Evolutionary conservation across 2,888 invertebrate genomes (phyloP).

Genomic region (Elysia crispata): DNA sequence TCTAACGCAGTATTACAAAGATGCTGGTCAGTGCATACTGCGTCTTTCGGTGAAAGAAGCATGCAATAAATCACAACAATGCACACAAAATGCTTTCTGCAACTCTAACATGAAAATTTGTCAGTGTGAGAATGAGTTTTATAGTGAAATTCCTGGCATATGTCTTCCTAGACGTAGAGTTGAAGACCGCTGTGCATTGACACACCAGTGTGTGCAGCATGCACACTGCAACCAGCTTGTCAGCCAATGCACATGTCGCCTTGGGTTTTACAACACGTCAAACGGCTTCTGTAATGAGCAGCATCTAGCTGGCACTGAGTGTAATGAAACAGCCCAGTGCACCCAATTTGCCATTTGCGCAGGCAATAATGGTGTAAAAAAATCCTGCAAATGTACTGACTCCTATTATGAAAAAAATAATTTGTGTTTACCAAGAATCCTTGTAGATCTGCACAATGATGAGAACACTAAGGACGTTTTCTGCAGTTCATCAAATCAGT

Average conservation of each 20-base stretch:
- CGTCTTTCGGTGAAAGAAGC: constrained; percentile 19
- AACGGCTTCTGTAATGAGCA: constrained; percentile 38
- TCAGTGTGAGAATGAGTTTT: constrained; percentile 7
- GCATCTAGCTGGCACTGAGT: constrained; percentile 27
- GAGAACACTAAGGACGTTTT: not conserved
- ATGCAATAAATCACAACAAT: constrained; percentile 32
- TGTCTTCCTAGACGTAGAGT: no score
- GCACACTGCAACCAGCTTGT: constrained; percentile 19
- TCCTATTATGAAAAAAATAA: constrained; percentile 23
- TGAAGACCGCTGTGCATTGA: no score
- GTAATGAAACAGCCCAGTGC: constrained; percentile 45
- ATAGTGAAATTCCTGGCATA: not conserved
- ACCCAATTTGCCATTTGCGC: constrained; percentile 41
- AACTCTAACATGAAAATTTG: not conserved
- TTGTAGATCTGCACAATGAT: not conserved
- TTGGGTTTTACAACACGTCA: constrained; percentile 39
- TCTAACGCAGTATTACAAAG: constrained; percentile 31
- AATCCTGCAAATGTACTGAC: constrained; percentile 40
- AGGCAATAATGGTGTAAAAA: not conserved
- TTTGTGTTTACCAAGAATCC: constrained; percentile 9
- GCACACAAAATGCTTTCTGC: constrained; percentile 42
- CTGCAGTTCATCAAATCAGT: constrained; percentile 36
- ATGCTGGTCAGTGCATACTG: constrained; percentile 36
- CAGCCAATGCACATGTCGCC: constrained; percentile 40
- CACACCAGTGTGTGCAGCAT: no score